Base-by-base conservation (phyloP, 2,797 vertebrate genomes). In the Adrianichthys oophorus region DNA sequence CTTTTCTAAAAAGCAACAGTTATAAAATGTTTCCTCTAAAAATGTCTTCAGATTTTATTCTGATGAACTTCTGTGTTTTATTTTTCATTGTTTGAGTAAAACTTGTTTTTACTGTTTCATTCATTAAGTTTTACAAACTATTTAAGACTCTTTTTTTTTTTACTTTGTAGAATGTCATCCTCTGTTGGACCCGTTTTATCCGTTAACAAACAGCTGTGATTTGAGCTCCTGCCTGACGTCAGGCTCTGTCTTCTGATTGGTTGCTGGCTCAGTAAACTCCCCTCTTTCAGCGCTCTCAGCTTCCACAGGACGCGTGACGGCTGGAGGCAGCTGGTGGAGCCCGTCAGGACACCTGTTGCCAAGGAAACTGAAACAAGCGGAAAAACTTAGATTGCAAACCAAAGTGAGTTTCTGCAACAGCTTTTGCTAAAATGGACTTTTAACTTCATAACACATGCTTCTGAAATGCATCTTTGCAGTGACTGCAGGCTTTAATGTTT, bases 311-410 rank as follows among this genome's bases (percentile, higher is more conserved):
- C 57, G 14, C 32, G 15, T 52, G 63, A 17, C 48, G 3, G 46
- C 59, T 56, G 10, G 10, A 41, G 65, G 18, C 68, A 44, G 45
- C 67, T 67, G 70, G 54, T 13, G 65, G 24, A 52, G 7, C 55
- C 32, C 10, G 10, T 14, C 45, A 46, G 54, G 32, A 60, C 65
- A 59, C 61, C 62, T 61, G 73, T 73, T 75, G 47, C 59, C 61
- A 61, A 15, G 65, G 72, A 76, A 52, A 73, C 67, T 0, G 19
- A 1, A 48, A 19, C 17, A 2, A 44, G 63, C 37, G 6, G 62
- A 62, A 70, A 60, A 15, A 5, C 3, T 23, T 1, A 29, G 37
- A 5, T 12, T 46, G 43, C 47, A 51, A 43, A 4, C 6, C 37
- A 37, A n/a, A 41, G 76, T 75, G 26, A 52, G 55, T 70, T 68